Conservation (phyloP, 2,113 vertebrate genomes). For the Vicugna pacos region DNA sequence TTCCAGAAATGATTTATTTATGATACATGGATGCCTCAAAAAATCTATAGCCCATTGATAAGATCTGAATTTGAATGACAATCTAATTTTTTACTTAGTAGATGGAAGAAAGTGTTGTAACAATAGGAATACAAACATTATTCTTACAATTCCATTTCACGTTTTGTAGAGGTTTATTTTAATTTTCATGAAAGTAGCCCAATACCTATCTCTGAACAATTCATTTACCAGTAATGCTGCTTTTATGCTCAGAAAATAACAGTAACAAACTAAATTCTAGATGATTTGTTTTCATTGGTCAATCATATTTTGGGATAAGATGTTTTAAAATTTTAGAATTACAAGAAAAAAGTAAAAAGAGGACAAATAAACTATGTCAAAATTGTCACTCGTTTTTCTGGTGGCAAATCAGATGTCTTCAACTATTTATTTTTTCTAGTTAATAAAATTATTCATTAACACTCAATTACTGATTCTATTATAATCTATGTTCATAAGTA, state of each 20-base stretch:
- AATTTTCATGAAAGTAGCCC: neutral
- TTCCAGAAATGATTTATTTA: constrained; percentile 17
- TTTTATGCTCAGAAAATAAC: constrained; percentile 25
- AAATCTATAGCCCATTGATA: constrained; percentile 28
- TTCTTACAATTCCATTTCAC: neutral
- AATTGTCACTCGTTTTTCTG: neutral
- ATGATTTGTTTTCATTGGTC: neutral
- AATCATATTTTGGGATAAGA: neutral
- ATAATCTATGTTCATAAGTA: neutral
- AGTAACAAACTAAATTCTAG: neutral
- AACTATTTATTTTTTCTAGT: constrained; percentile 32
- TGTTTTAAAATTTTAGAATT: constrained; percentile 32
- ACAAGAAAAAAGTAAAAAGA: neutral
- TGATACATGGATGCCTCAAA: neutral
- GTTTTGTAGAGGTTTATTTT: neutral
- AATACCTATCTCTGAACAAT: neutral
- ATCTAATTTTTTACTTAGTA: neutral
- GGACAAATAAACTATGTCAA: neutral
- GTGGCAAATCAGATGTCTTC: neutral
- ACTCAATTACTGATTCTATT: neutral
- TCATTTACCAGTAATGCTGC: neutral
- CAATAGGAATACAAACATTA: neutral
- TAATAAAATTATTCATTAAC: constrained; percentile 46
- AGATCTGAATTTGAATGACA: constrained; percentile 20
- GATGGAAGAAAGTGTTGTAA: neutral